Evolutionary conservation across 2,113 vertebrate species (phyloP), one percentile per base, ranked within the genome.

Genomic region (Thermophis baileyi): DNA sequence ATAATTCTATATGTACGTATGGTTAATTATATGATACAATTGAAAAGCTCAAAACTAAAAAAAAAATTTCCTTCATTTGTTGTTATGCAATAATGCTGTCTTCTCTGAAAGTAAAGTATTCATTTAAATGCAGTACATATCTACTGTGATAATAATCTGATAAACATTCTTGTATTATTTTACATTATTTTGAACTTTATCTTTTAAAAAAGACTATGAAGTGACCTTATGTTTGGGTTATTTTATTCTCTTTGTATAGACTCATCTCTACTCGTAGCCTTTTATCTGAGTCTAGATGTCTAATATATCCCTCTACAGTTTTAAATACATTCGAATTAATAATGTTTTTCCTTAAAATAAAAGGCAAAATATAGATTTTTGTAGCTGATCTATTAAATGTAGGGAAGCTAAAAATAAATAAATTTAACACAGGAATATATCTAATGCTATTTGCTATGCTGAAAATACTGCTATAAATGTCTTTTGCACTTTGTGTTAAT

Each of bases 41-140:
- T 97, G 93, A 95, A 95, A 96, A 95, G 92, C 93, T 97, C 93
- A 96, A 89, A 91, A 93, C 93, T 96, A 90, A 96, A 93, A 69
- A 63, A 94, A 96, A 95, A 25, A 90, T 95, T 89, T 96, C 95
- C 94, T 95, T 96, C 94, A 93, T n/a, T 90, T 60, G 91, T 57
- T 94, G 85, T 93, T 96, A 91, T 95, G 95, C 89, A 93, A 93
- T 94, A 96, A 95, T 95, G 91, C 87, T 89, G 20, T n/a, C 94
- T 92, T 96, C 92, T 96, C 87, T 94, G 94, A 92, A 96, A 95
- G n/a, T 55, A 96, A 96, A 51, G 74, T 40, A 93, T 90, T 91
- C 95, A 96, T 97, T 96, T 95, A 95, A 97, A 97, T 93, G 95
- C 94, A 96, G 95, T 94, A 94, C 90, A 95, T 94, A 93, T 96